A percentile compares a stretch with the other conserved stretches of the same genome.
These are phyloP conservation scores for Oncopodura yosiiana DNA, from an alignment of 1,140 invertebrate species.

Conservation along the genomic window DNA sequence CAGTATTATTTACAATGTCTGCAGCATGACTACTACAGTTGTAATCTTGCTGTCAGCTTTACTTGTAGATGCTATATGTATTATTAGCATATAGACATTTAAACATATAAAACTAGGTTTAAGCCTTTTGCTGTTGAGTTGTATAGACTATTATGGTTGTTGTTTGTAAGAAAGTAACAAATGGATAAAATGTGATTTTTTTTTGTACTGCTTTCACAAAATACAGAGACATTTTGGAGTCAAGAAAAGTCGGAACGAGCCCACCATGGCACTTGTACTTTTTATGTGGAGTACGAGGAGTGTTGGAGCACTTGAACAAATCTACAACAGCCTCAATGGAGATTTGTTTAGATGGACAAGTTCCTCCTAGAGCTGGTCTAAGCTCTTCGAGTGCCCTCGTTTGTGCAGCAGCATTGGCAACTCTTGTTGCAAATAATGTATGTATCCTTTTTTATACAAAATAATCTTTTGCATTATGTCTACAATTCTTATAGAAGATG, in stretches of 20 bases:
- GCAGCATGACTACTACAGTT: too few species aligned
- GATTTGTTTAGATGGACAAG: slow-evolving; percentile 68
- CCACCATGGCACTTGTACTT: slow-evolving; percentile 92
- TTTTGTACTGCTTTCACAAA: neutral
- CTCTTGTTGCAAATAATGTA: slow-evolving; percentile 62
- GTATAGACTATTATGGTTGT: too few species aligned
- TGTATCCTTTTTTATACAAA: too few species aligned
- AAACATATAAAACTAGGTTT: too few species aligned
- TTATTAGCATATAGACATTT: too few species aligned
- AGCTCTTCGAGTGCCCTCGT: slow-evolving; percentile 96
- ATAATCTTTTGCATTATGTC: too few species aligned
- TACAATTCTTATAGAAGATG: too few species aligned
- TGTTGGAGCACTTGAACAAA: slow-evolving; percentile 53
- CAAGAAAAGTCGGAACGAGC: slow-evolving; percentile 6
- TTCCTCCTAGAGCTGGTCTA: slow-evolving; percentile 84
- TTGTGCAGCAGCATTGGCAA: slow-evolving; percentile 77
- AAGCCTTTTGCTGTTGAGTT: too few species aligned
- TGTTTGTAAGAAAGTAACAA: too few species aligned
- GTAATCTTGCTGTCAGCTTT: too few species aligned
- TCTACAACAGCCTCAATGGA: slow-evolving; percentile 44
- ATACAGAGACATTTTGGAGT: slow-evolving; percentile 10
- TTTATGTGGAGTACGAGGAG: slow-evolving; percentile 76
- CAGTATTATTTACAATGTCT: too few species aligned
- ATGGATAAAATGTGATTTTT: neutral
- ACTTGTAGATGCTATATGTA: too few species aligned